Evolutionary conservation across 2,888 invertebrate genomes (phyloP), one percentile per base, ranked within the genome.

Genomic region (Ganaspis brasiliensis): DNA sequence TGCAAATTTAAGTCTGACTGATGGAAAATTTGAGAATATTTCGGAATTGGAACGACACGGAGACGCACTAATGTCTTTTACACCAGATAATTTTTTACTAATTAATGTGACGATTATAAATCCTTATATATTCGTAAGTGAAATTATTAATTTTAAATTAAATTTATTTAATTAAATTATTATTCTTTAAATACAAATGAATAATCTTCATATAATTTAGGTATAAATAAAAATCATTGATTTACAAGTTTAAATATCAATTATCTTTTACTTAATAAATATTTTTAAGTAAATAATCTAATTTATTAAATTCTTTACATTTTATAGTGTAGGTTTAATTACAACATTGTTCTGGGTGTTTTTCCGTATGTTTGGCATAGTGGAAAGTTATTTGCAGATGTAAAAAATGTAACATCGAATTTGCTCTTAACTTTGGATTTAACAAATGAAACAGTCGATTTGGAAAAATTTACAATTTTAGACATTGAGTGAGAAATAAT

Each of bases 391-490:
- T 24, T 45, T 5, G 45, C 24, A 45, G 9, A 24, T 40, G 67
- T 45, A n/a, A 45, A n/a, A 3, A 67, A 67, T 67, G 45, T 67
- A 21, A n/a, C 24, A 40, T 67, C 67, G 5, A 67, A 67, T 67
- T 45, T 67, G 14, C 67, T 67, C 14, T 40, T 45, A 45, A 45
- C 67, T 24, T 67, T 67, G n/a, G 45, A 67, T 26, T 24, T 40
- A 26, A n/a, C 40, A 45, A 67, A 45, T n/a, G 5, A 67, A 8
- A 4, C 37, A 12, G 3, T 45, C 24, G 45, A 67, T 24, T 45
- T 45, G 40, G 24, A 45, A 45, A 67, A 40, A 45, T 67, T 67
- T 8, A 67, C 67, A 10, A 67, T 67, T 67, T 3, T 67, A 21
- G 21, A 63, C 14, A 63, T 63, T 63, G 21, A 63, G 63, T 63